Evolutionary conservation across 2,888 invertebrate genomes (phyloP).

Genomic region (Diarsia dahlii): DNA sequence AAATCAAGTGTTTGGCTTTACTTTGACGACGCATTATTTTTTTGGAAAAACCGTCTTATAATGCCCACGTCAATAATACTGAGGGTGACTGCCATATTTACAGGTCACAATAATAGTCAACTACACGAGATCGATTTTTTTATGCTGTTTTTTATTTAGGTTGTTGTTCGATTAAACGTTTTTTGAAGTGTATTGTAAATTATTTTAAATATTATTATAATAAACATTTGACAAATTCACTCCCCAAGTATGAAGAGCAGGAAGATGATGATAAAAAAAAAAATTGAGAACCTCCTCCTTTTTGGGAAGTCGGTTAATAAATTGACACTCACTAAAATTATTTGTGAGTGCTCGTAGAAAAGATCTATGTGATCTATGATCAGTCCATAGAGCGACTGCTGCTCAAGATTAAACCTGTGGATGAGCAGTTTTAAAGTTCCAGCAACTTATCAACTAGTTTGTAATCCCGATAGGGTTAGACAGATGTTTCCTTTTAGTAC

Average conservation of each 20-base stretch:
- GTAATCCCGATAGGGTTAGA: not conserved
- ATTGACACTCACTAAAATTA: too few relatives aligned
- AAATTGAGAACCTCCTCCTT: too few relatives aligned
- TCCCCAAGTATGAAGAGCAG: too few relatives aligned
- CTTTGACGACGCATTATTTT: slow-evolving; percentile 2
- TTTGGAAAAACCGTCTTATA: slow-evolving; percentile 30
- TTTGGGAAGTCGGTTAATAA: too few relatives aligned
- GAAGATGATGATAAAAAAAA: too few relatives aligned
- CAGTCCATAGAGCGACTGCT: not conserved
- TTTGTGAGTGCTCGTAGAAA: not conserved
- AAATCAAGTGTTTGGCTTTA: slow-evolving; percentile 26
- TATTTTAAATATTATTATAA: not conserved
- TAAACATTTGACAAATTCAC: not conserved
- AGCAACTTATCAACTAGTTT: not conserved
- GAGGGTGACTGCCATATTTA: not conserved
- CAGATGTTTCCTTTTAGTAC: not conserved
- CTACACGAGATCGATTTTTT: not conserved
- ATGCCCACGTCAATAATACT: slow-evolving; percentile 2
- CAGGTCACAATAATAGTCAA: not conserved
- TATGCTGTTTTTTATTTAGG: not conserved
- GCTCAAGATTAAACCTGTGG: not conserved
- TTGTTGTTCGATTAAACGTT: not conserved
- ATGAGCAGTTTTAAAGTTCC: not conserved
- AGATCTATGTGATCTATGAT: too few relatives aligned
- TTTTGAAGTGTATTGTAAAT: not conserved